Base-by-base conservation (phyloP, 2,113 vertebrate species). In the Hippolais icterina region DNA sequence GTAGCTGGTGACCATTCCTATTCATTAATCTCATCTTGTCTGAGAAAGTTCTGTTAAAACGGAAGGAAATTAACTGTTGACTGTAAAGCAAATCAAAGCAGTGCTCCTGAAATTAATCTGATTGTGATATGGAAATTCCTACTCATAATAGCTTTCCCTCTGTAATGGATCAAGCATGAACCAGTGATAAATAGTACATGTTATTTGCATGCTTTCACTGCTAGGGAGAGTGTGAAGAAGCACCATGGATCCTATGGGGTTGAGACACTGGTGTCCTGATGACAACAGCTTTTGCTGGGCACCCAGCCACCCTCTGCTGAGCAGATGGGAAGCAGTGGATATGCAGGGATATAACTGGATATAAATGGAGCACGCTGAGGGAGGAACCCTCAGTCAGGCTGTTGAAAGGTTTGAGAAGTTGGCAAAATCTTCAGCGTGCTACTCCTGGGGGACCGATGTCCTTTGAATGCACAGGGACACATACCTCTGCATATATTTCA, bases 241-340 rank as follows among this genome's bases (percentile, higher is more conserved):
- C 33, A n/a, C 0, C 0, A 5, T 3, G 1, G 35, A 60, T 41
- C 2, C 0, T 42, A 2, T 61, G 22, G 24, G 9, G 3, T 9
- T 64, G 44, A 44, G 49, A 29, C 14, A 13, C 7, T 0, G 3
- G 56, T 82, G 16, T 66, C 28, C 28, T 41, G n/a, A 7, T 77
- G 42, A 37, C 37, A 81, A 10, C 27, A 80, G 37, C 52, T 66
- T 54, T 8, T 76, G 12, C 66, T 46, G 49, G 25, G 19, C 80
- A 60, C 20, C 10, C 33, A 77, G 59, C 33, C 25, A 41, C 77
- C 6, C n/a, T 52, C 14, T 57, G 23, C 5, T 1, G 15, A 31
- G 61, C 19, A 14, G 18, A 28, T 2, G 1, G 28, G 39, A 28
- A 37, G 7, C 1, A 11, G 22, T 13, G 60, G 15, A 9, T 29